Evolutionary conservation across 2,888 invertebrate species (phyloP).

Genomic region (Minunthozetes semirufus): DNA sequence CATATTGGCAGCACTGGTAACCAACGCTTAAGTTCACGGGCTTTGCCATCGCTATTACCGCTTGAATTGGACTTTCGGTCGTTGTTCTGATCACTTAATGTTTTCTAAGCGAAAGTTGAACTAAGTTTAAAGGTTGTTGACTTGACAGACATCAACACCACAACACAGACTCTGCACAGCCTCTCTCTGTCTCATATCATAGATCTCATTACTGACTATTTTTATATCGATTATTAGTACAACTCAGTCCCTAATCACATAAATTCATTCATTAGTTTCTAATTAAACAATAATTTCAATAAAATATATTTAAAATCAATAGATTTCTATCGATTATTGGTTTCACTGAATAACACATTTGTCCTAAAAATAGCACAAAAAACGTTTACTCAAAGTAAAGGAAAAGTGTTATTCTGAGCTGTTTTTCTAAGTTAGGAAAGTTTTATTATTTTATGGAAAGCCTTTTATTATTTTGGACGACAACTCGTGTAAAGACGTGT

Average conservation of each 20-base stretch:
- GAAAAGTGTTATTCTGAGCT: background rate
- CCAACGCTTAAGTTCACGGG: constrained; percentile 5
- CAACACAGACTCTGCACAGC: background rate
- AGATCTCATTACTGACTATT: background rate
- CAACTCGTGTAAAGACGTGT: background rate
- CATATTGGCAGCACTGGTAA: background rate
- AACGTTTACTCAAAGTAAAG: too few species aligned
- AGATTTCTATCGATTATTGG: too few species aligned
- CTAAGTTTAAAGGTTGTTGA: constrained; percentile 29
- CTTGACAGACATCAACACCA: constrained; percentile 18
- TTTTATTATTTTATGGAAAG: background rate
- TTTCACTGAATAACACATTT: too few species aligned
- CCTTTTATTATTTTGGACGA: constrained; percentile 4
- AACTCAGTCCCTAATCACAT: background rate
- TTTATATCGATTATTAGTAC: background rate
- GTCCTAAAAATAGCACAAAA: too few species aligned
- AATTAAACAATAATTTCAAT: too few species aligned
- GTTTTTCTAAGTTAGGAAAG: background rate
- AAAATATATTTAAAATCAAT: too few species aligned
- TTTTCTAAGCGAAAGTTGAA: constrained; percentile 27
- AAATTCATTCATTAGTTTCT: too few species aligned
- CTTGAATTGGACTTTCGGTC: constrained; percentile 25
- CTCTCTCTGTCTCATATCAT: background rate
- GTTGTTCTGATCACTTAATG: constrained; percentile 11
- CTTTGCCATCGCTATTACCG: constrained; percentile 17